Evolutionary conservation across 2,888 invertebrate genomes (phyloP).

Genomic region (Andrena bicolor): DNA sequence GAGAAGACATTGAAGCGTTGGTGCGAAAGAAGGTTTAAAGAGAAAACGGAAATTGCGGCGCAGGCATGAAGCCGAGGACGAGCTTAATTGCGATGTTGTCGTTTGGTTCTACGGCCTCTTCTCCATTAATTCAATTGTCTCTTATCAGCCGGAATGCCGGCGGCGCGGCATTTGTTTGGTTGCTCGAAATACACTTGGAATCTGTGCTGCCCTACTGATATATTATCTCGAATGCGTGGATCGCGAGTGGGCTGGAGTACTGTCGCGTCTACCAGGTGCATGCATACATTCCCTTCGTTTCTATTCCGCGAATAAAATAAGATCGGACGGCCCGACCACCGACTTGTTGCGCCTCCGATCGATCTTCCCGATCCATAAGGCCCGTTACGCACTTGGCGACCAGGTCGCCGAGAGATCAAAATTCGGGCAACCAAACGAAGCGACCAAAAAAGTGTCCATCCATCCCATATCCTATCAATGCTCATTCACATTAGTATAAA

Average conservation of each 20-base stretch:
- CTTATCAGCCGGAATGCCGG: constrained; percentile 71
- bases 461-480: too few species aligned
- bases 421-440: too few species aligned
- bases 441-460: too few species aligned
- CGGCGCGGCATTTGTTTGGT: constrained; percentile 64
- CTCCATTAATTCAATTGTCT: constrained; percentile 78
- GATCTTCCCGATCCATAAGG: not conserved
- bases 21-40: not conserved
- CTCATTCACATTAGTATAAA: too few species aligned
- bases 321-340: not conserved
- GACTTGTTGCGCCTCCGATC: not conserved
- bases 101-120: constrained; percentile 77
- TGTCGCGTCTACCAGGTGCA: constrained; percentile 20
- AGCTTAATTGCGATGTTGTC: constrained; percentile 68
- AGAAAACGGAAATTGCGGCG: constrained; percentile 65
- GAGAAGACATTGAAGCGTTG: constrained; percentile 6
- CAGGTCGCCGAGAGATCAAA: too few species aligned
- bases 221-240: constrained; percentile 1
- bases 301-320: not conserved
- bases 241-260: constrained; percentile 12
- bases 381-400: too few species aligned
- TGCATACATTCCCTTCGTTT: not conserved
- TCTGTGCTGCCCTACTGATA: constrained; percentile 43
- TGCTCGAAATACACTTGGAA: constrained; percentile 57
- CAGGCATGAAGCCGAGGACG: constrained; percentile 53